A percentile compares a stretch with the other conserved stretches of the same genome.
phyloP scores from a whole-genome alignment of 30 jellyfish, hydroid and myxozoan species.

The Pelagia noctiluca region DNA sequence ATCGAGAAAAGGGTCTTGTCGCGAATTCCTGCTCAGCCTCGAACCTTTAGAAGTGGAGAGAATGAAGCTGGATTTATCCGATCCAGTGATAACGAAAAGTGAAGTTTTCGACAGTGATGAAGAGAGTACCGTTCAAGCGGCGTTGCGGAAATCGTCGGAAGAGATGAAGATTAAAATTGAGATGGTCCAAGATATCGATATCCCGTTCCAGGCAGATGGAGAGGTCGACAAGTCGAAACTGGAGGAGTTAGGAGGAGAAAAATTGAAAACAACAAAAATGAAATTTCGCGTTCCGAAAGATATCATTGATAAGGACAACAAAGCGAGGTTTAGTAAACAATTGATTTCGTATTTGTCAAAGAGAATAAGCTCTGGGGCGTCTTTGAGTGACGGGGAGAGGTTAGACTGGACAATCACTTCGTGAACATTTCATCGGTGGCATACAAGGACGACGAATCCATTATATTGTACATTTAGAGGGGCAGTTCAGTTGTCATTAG shows the following conservation, averaged over 20 bases:
- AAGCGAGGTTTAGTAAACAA: constrained; percentile 24
- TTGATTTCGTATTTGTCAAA: constrained; percentile 17
- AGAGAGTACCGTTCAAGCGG: background rate
- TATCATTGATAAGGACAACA: constrained; percentile 11
- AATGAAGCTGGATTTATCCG: background rate
- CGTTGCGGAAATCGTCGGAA: background rate
- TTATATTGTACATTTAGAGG: no score
- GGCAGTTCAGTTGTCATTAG: no score
- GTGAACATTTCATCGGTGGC: no score
- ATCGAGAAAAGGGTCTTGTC: background rate
- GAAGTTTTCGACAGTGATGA: constrained; percentile 13
- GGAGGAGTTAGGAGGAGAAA: background rate
- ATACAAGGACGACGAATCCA: no score
- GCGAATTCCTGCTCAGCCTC: background rate
- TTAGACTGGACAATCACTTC: background rate
- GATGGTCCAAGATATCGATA: constrained; percentile 10
- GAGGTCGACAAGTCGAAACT: background rate
- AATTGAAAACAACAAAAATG: constrained; percentile 45
- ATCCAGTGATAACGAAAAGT: background rate
- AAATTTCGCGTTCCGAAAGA: constrained; percentile 36
- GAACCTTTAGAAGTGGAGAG: constrained; percentile 7
- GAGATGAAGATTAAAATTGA: constrained; percentile 43
- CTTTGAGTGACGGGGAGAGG: constrained; percentile 17
- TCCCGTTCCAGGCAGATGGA: background rate
- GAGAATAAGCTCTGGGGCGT: constrained; percentile 8